Evolutionary conservation across 2,113 vertebrate genomes (phyloP).

Genomic region (Sclerurus mexicanus): DNA sequence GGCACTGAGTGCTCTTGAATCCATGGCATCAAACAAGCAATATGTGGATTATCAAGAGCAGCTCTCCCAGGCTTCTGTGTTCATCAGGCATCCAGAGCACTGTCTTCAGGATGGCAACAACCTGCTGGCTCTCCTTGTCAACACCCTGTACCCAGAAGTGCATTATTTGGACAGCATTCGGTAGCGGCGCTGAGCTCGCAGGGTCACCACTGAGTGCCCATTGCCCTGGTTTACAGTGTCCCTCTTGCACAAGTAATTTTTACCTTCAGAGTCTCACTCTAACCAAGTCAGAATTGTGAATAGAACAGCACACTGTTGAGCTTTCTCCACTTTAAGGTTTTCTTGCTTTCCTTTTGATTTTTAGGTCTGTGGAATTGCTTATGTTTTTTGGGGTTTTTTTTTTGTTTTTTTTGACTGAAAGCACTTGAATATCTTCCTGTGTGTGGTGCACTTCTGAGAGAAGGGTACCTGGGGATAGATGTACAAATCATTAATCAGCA

Average conservation of each 20-base stretch:
- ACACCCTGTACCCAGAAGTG: slow-evolving; percentile 89
- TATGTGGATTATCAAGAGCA: slow-evolving; percentile 88
- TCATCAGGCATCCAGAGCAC: slow-evolving; percentile 89
- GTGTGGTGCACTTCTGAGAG: neutral
- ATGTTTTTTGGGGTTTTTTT: no score
- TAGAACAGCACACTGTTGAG: neutral
- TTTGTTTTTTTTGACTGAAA: neutral
- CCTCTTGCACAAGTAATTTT: slow-evolving; percentile 42
- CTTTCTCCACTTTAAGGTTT: neutral
- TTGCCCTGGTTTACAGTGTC: slow-evolving; percentile 47
- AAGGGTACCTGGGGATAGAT: neutral
- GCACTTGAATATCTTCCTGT: neutral
- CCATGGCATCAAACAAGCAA: slow-evolving; percentile 86
- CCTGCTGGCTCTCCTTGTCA: slow-evolving; percentile 87
- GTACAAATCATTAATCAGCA: neutral
- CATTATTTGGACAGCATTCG: slow-evolving; percentile 91
- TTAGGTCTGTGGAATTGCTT: neutral
- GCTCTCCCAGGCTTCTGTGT: slow-evolving; percentile 83
- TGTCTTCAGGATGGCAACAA: slow-evolving; percentile 86
- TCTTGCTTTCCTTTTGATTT: neutral
- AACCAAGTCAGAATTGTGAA: neutral
- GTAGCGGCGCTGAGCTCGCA: slow-evolving; percentile 24
- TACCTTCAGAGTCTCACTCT: neutral
- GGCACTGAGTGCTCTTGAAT: slow-evolving; percentile 83
- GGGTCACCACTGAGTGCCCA: neutral